Evolutionary conservation across 1,140 invertebrate genomes (phyloP).

Genomic region (Geopemphigus sp.): DNA sequence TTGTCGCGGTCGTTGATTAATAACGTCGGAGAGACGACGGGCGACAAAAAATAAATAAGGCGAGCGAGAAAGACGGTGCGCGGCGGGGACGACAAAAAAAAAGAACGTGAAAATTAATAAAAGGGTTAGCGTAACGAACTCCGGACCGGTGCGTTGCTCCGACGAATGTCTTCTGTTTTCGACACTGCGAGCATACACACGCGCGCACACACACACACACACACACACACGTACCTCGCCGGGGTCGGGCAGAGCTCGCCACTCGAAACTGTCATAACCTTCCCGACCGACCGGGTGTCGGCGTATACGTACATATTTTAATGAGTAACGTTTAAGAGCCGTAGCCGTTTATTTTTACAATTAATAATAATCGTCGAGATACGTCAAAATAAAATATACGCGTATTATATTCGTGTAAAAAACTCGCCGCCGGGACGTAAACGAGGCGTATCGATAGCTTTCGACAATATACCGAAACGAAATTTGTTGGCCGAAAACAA

Average conservation of each 20-base stretch:
- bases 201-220: too few species aligned
- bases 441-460: too few species aligned
- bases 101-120: constrained; percentile 41
- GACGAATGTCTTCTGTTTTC: constrained; percentile 46
- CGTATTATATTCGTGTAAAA: not conserved
- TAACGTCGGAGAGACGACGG: constrained; percentile 8
- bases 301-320: not conserved
- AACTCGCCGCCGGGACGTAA: too few species aligned
- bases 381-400: not conserved
- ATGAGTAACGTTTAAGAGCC: constrained; percentile 12
- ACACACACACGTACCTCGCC: not conserved
- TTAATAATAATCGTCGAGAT: not conserved
- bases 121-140: constrained; percentile 28
- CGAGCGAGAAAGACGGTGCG: not conserved
- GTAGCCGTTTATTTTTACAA: not conserved
- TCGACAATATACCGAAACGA: too few species aligned
- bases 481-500: too few species aligned
- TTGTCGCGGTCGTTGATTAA: constrained; percentile 41
- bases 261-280: constrained; percentile 49
- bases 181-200: too few species aligned
- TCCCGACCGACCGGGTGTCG: not conserved
- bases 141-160: not conserved
- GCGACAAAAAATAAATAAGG: too few species aligned
- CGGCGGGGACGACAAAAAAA: not conserved
- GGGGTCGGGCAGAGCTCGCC: not conserved